Evolutionary conservation across 1,140 invertebrate genomes (phyloP).

Genomic region (Arion vulgaris): DNA sequence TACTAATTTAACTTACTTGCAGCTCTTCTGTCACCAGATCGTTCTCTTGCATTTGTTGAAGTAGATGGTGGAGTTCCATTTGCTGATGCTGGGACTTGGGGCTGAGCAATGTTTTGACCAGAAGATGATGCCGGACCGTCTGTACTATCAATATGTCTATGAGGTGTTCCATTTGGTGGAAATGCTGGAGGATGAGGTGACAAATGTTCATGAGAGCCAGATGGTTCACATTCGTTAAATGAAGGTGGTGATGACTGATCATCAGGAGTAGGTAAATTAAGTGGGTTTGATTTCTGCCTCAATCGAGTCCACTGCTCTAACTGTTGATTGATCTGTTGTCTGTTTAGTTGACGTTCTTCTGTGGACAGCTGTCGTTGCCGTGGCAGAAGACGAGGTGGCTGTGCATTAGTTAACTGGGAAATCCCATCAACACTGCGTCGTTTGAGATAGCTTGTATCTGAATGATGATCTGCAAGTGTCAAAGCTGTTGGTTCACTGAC

Average conservation of each 20-base stretch:
- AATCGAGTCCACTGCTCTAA: slow-evolving; percentile 66
- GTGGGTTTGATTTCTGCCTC: slow-evolving; percentile 35
- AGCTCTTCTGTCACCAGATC: not conserved
- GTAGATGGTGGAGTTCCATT: not conserved
- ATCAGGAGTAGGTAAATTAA: slow-evolving; percentile 2
- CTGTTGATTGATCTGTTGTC: slow-evolving; percentile 66
- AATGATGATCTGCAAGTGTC: slow-evolving; percentile 9
- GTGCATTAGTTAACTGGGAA: slow-evolving; percentile 32
- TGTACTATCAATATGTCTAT: not conserved
- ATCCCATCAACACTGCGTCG: slow-evolving; percentile 42
- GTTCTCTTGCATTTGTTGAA: not conserved
- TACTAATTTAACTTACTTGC: not conserved
- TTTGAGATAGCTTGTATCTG: slow-evolving; percentile 19
- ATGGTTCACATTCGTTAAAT: slow-evolving; percentile 21
- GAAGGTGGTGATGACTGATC: slow-evolving; percentile 46
- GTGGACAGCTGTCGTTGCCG: slow-evolving; percentile 58
- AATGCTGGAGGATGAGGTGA: slow-evolving; percentile 1
- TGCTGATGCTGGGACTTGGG: not conserved
- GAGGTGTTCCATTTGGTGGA: not conserved
- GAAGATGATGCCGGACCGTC: not conserved
- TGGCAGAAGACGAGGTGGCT: slow-evolving; percentile 57
- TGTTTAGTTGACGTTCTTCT: slow-evolving; percentile 65
- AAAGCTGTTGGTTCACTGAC: slow-evolving; percentile 38
- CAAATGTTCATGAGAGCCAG: not conserved
- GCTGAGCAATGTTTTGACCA: slow-evolving; percentile 8